Evolutionary conservation across 2,888 invertebrate genomes (phyloP).

Genomic region (Vandiemenella viatica): DNA sequence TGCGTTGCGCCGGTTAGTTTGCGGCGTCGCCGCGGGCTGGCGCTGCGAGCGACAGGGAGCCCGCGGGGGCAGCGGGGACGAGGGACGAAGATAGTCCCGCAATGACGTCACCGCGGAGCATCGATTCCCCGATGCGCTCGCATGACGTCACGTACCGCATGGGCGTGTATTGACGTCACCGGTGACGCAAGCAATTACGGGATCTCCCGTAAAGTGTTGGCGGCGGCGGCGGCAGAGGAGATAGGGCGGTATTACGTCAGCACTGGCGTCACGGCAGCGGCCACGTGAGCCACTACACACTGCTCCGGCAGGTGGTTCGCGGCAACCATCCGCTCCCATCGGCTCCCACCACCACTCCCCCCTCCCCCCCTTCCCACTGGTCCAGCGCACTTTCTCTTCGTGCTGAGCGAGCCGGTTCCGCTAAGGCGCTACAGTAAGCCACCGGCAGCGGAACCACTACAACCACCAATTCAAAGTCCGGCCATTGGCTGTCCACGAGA

Average conservation of each 20-base stretch:
- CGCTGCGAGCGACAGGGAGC: neutral
- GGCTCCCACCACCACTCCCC: no score
- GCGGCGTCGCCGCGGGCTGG: neutral
- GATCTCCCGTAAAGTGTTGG: conserved; percentile 12
- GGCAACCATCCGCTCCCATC: no score
- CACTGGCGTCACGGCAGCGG: conserved; percentile 11
- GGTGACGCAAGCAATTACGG: conserved; percentile 15
- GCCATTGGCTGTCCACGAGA: no score
- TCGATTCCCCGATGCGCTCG: conserved; percentile 13
- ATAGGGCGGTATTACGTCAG: conserved; percentile 9
- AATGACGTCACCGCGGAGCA: conserved; percentile 8
- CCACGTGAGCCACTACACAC: conserved; percentile 12
- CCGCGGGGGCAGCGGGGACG: neutral
- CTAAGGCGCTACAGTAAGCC: no score
- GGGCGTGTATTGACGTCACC: conserved; percentile 15
- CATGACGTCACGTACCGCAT: conserved; percentile 15
- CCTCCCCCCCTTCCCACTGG: no score
- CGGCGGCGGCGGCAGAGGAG: conserved; percentile 5
- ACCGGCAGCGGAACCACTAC: no score
- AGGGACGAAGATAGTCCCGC: neutral
- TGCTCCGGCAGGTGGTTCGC: no score
- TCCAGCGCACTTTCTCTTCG: no score
- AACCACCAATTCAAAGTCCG: no score
- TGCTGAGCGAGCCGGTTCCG: no score
- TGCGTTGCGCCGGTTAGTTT: neutral